Evolutionary conservation across 2,113 vertebrate genomes (phyloP).

Genomic region (Pycnonotus jocosus): DNA sequence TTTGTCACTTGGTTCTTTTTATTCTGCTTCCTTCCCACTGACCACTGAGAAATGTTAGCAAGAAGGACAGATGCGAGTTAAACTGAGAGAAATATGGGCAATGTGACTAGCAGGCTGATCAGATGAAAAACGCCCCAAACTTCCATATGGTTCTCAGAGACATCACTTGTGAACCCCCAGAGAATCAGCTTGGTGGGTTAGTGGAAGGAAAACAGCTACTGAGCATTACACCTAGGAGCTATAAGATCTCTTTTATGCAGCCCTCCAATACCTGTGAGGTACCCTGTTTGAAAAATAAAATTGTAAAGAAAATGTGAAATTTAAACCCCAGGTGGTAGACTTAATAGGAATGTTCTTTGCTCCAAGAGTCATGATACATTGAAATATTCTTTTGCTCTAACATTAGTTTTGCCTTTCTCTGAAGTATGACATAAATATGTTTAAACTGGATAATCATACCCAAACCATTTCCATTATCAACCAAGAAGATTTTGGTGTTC

Average conservation of each 20-base stretch:
- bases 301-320: not conserved
- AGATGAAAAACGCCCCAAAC: not conserved
- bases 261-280: not conserved
- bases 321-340: not conserved
- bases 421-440: not conserved
- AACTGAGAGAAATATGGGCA: not conserved
- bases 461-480: not conserved
- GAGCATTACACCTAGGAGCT: not conserved
- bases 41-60: not conserved
- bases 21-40: not conserved
- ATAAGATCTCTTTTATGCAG: not conserved
- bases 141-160: not conserved
- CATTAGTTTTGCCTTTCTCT: slow-evolving; percentile 33
- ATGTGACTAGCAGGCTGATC: not conserved
- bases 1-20: not conserved
- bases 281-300: not conserved
- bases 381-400: slow-evolving; percentile 15
- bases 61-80: not conserved
- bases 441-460: slow-evolving; percentile 19
- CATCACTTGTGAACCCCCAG: not conserved
- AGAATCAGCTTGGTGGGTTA: not conserved
- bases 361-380: slow-evolving; percentile 11
- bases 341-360: not conserved
- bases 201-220: not conserved
- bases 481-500: slow-evolving; percentile 2